Base-by-base conservation (phyloP, 2,113 vertebrate genomes). In the Rhipidura dahli region DNA sequence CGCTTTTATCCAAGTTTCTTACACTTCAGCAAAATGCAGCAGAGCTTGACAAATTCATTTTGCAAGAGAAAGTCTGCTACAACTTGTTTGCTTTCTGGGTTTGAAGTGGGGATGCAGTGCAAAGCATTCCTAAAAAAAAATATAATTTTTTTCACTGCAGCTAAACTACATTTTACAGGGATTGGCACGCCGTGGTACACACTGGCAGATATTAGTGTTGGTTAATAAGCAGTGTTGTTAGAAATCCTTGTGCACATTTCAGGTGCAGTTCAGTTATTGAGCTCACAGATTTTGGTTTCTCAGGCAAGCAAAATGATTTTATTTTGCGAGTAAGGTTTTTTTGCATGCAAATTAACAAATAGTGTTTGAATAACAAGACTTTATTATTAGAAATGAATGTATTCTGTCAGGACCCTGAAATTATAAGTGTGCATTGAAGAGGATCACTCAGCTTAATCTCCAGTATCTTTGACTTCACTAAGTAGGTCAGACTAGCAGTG, bases 21-120 rank as follows among this genome's bases (percentile, higher is more conserved):
- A 39, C 80, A 89, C 72, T 81, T 90, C 94, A 96, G 94, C 88
- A 94, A 87, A 93, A 87, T 49, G 68, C 96, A 96, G 60, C 82
- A 75, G 88, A 95, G 94, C 83, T 88, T 72, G 83, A 94, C 56
- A 95, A 94, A 96, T 73, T 81, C 22, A 82, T 94, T 94, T 94
- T 90, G 84, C 68, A 60, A 72, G 79, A 53, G 47, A 91, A 95
- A 75, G 71, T 93, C 87, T 96, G 87, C 84, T 92, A 51, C 6
- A 24, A 88, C 91, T 77, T 91, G 79, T 93, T 95, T 89, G 47
- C 59, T 84, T 86, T 91, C 79, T 49, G 49, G 28, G 24, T 80
- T 94, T 66, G 63, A 92, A 91, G 33, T 7, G 18, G 33, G 44
- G 61, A 72, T 7, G 5, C 27, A 35, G 42, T 26, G 30, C 40